Base-by-base conservation (phyloP, 2,797 vertebrate genomes). In the Staurois parvus region DNA sequence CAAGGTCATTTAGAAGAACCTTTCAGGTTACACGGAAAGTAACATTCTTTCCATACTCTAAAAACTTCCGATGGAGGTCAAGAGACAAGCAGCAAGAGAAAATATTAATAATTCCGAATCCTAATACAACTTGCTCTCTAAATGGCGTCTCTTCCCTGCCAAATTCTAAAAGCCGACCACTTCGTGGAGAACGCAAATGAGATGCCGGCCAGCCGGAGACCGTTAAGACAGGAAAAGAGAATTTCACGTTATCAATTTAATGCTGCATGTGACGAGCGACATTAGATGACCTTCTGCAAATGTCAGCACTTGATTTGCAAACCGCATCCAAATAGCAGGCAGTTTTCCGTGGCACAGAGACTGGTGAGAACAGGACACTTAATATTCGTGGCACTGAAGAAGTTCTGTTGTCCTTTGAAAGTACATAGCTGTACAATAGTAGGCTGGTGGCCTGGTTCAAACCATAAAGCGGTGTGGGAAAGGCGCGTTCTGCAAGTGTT, bases 81-180 rank as follows among this genome's bases (percentile, higher is more conserved):
- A 9, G 32, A 48, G 40, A 45, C 30, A 0, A 24, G n/a, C 1
- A 7, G 45, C 8, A 32, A 26, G 67, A 30, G 56, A n/a, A 59
- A 64, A 77, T 40, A 56, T 45, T 76, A 84, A 76, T 84, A 72
- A 59, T 72, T 84, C 76, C 40, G 26, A 40, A 52, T 77, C 34
- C 34, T 64, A 62, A 62, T 30, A 6, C 26, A 12, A 12, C 66
- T 37, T 13, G n/a, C 34, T 72, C 67, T n/a, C 48, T 66, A 84
- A 78, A 72, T 28, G n/a, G n/a, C 40, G 17, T 34, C 45, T 32
- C 45, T 70, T 62, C 52, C 0, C 26, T 84, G 75, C 68, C 83
- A 84, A 78, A 42, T 78, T 78, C 6, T 78, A 78, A 78, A 59
- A 84, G 66, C 73, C 15, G 66, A 28, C 59, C 29, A 28, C 66